Percentiles rank a stretch among this genome's conserved stretches.
These are phyloP conservation scores for Cavia porcellus DNA, from an alignment of 2,113 vertebrate species.

Conservation along the genomic window DNA sequence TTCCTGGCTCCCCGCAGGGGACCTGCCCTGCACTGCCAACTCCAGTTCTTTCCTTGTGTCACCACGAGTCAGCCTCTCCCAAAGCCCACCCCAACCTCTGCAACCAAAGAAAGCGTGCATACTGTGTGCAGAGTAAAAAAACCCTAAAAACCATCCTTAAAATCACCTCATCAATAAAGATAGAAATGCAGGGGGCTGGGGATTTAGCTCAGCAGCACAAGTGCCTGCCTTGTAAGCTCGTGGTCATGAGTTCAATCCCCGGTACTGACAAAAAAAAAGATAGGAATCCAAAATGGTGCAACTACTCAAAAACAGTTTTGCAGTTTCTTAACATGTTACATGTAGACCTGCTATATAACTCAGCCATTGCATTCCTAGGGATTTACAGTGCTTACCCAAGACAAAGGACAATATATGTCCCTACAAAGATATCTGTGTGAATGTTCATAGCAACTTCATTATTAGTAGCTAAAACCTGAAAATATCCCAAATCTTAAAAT, in stretches of 20 bases:
- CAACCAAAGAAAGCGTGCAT: not conserved
- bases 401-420: not conserved
- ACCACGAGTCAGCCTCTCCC: not conserved
- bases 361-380: not conserved
- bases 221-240: too few species aligned
- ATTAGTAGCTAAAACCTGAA: not conserved
- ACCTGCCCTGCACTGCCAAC: not conserved
- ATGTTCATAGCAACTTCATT: not conserved
- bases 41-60: not conserved
- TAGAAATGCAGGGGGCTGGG: too few species aligned
- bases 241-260: too few species aligned
- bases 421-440: not conserved
- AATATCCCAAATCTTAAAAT: not conserved
- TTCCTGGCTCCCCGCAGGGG: not conserved
- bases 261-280: too few species aligned
- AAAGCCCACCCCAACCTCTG: not conserved
- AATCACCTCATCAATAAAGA: not conserved
- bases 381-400: not conserved
- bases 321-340: not conserved
- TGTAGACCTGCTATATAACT: not conserved
- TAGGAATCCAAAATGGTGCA: not conserved
- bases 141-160: not conserved
- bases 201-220: too few species aligned
- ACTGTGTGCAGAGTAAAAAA: too few species aligned
- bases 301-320: not conserved